These are phyloP conservation scores for Leptocoma aspasia DNA, from an alignment of 2,113 vertebrate genomes.

Conservation along the genomic window DNA sequence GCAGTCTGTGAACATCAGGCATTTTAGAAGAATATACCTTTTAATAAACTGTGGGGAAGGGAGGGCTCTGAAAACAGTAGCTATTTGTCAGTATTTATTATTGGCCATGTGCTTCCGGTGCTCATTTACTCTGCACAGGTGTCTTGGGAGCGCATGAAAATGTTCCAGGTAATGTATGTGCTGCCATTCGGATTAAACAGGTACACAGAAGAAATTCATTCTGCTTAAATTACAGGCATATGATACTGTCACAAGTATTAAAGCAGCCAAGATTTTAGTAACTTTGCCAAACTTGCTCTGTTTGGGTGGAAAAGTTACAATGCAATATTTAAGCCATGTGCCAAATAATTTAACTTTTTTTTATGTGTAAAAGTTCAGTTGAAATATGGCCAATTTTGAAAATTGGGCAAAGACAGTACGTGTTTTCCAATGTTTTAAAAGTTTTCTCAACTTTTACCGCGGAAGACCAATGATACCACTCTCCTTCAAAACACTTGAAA, in stretches of 20 bases:
- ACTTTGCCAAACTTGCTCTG: neutral
- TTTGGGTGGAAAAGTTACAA: neutral
- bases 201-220: neutral
- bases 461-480: neutral
- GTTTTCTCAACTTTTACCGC: neutral
- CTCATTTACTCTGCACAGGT: neutral
- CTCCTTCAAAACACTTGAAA: neutral
- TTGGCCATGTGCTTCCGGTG: neutral
- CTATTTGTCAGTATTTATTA: neutral
- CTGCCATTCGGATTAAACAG: neutral
- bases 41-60: neutral
- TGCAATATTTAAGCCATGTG: neutral
- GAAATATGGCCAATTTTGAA: neutral
- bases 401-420: neutral
- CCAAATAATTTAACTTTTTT: neutral
- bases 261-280: neutral
- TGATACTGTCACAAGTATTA: neutral
- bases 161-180: neutral
- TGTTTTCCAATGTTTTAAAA: neutral
- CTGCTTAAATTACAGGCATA: neutral
- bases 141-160: neutral
- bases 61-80: neutral
- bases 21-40: neutral
- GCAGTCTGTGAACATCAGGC: neutral
- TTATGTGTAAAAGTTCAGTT: neutral